Percentiles rank a stretch among this genome's conserved stretches.
Evolutionary conservation across 2,113 vertebrate species (phyloP).

Genomic region (Eleginops maclovinus): DNA sequence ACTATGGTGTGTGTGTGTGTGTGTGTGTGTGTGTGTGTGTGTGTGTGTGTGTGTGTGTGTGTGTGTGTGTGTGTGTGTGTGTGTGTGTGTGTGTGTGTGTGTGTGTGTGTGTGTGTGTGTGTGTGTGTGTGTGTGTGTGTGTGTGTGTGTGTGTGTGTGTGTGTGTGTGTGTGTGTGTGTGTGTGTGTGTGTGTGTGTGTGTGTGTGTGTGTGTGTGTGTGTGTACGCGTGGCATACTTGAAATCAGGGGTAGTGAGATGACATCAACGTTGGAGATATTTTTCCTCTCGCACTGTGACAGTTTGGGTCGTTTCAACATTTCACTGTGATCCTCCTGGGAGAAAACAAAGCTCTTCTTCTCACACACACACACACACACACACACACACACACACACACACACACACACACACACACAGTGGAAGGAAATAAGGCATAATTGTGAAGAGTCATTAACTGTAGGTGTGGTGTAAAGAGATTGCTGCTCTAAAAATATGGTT

Average conservation of each 20-base stretch:
- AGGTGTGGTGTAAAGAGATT: background rate
- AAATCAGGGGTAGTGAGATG: conserved; percentile 20
- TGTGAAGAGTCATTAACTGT: background rate
- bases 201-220: background rate
- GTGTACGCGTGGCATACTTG: conserved; percentile 11
- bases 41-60: no score
- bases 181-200: no score
- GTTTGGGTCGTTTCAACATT: conserved; percentile 21
- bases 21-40: no score
- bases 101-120: no score
- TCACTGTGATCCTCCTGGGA: conserved; percentile 14
- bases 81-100: no score
- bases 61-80: no score
- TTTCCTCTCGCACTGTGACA: conserved; percentile 37
- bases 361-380: conserved; percentile 12
- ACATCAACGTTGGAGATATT: conserved; percentile 44
- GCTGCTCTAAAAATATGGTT: background rate
- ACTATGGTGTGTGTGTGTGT: no score
- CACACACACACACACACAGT: background rate
- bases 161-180: no score
- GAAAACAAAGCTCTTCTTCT: conserved; percentile 45
- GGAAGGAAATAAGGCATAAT: background rate
- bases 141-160: no score
- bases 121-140: no score
- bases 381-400: conserved; percentile 1